These are phyloP conservation scores for Epinotia ramella DNA, from an alignment of 2,888 invertebrate genomes.

Conservation along the genomic window DNA sequence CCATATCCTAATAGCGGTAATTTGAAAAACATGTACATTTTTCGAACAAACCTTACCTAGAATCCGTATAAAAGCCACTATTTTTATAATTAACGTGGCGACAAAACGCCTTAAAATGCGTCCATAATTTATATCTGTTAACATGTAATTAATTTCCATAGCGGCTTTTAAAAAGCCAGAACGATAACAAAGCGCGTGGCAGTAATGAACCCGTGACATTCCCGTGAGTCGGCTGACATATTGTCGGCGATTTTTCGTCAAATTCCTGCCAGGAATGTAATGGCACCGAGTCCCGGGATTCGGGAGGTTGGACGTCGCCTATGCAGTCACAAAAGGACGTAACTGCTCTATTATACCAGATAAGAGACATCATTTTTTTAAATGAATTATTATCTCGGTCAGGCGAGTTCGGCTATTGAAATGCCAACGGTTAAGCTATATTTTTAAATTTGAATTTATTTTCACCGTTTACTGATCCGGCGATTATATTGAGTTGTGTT, in stretches of 20 bases:
- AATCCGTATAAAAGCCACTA: slow-evolving; percentile 31
- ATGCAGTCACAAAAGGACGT: background rate
- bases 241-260: slow-evolving; percentile 57
- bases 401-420: slow-evolving; percentile 32
- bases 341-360: background rate
- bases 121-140: slow-evolving; percentile 43
- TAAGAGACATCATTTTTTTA: background rate
- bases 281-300: slow-evolving; percentile 50
- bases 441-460: background rate
- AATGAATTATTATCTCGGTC: slow-evolving; percentile 35
- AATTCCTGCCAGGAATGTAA: slow-evolving; percentile 57
- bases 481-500: background rate
- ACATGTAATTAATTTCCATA: slow-evolving; percentile 36
- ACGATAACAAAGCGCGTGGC: slow-evolving; percentile 47
- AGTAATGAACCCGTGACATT: slow-evolving; percentile 51
- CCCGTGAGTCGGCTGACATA: slow-evolving; percentile 48
- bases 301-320: background rate
- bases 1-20: background rate
- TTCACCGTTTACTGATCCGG: background rate
- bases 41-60: background rate
- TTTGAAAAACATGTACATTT: slow-evolving; percentile 28
- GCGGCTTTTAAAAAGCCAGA: slow-evolving; percentile 42
- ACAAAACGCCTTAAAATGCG: slow-evolving; percentile 29
- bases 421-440: slow-evolving; percentile 7
- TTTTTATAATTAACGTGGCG: slow-evolving; percentile 23